Base-by-base conservation (phyloP, 2,888 invertebrate species). In the Diachrysia chrysitis region DNA sequence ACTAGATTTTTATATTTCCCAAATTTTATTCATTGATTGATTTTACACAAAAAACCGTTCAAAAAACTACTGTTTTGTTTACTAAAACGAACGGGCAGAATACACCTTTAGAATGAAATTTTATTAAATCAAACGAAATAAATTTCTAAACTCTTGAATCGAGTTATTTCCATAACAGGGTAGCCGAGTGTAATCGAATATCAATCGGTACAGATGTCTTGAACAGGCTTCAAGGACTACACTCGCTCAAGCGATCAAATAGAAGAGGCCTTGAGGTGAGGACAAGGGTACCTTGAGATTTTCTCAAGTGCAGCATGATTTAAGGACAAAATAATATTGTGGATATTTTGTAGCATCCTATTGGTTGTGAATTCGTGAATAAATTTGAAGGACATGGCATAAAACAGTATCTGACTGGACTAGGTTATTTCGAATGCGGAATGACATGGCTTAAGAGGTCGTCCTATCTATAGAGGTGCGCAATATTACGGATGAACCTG, bases 151-250 rank as follows among this genome's bases (percentile, higher is more conserved):
- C 29, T 55, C 3, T 37, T 7, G 42, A 69, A 58, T 53, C 25
- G 14, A 16, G 25, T 37, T 54, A 73, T 73, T 74, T 63, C 73
- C 35, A 25, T 54, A 25, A 25, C 25, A 23, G 14, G 16, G 23
- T 16, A 25, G 1, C 16, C 23, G 62, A 77, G 62, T 59, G 48
- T 51, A 65, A 25, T 58, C 9, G 25, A 21, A 37, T 55, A 57
- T 12, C 60, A 63, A 63, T 68, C 56, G 74, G 42, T 46, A 66
- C 65, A 78, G 70, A 74, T 78, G 79, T 76, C 64, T 42, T 29
- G 64, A 57, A 61, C 70, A 75, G 74, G 42, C 42, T 42, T 58
- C 59, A 60, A 58, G 55, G 64, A 46, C 69, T 21, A 16, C 29
- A 58, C 48, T 54, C 74, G 56, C 10, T 32, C 12, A 37, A 37